Conservation (phyloP, 2,888 invertebrate genomes). For the Elysia crispata region DNA sequence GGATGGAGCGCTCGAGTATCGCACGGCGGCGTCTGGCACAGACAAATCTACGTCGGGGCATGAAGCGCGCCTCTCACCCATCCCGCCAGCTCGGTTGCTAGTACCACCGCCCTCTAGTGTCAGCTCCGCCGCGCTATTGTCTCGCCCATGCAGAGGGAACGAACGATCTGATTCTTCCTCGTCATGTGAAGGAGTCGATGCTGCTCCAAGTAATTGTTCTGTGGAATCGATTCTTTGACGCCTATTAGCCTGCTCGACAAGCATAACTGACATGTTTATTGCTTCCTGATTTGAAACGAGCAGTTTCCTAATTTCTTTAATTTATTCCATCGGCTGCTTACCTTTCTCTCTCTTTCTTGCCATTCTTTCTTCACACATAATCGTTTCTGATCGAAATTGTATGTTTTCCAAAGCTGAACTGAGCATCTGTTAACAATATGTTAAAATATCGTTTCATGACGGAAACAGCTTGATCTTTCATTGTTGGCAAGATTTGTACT, state of each 20-base stretch:
- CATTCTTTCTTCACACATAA: neutral
- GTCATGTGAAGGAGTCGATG: constrained; percentile 28
- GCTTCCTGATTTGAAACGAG: neutral
- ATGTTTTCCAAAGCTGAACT: too few species aligned
- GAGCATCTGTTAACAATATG: too few species aligned
- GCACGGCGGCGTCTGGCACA: constrained; percentile 22
- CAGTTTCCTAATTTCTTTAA: too few species aligned
- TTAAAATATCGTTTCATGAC: too few species aligned
- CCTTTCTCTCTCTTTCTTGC: neutral
- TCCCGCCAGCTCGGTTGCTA: neutral
- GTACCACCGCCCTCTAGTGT: constrained; percentile 13
- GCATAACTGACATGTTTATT: constrained; percentile 65
- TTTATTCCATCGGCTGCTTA: neutral
- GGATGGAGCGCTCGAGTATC: constrained; percentile 17
- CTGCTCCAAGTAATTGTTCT: constrained; percentile 60
- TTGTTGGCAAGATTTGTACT: too few species aligned
- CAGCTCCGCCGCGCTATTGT: constrained; percentile 37
- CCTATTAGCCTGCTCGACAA: constrained; percentile 71
- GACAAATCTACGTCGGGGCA: constrained; percentile 28
- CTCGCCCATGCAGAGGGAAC: constrained; percentile 40
- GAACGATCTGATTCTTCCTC: constrained; percentile 24
- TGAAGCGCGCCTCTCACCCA: constrained; percentile 30
- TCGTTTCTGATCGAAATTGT: neutral
- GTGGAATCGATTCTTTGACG: constrained; percentile 72
- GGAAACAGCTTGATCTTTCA: too few species aligned